These are phyloP conservation scores for Calephelis virginiensis DNA, from an alignment of 1,140 invertebrate genomes.

Conservation along the genomic window DNA sequence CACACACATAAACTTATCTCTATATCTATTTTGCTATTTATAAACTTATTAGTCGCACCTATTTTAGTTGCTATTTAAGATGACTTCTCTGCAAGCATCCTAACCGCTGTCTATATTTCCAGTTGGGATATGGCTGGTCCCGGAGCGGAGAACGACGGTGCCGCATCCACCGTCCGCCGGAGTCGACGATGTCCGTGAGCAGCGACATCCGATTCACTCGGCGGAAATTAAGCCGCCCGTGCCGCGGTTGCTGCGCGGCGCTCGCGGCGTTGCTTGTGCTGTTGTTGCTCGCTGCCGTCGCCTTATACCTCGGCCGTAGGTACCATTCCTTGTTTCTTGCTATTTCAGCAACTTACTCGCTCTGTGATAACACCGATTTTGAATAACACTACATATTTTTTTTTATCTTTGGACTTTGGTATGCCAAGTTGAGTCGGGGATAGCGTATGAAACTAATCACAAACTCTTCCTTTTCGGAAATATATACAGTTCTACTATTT, in stretches of 20 bases:
- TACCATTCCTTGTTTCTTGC: slow-evolving; percentile 51
- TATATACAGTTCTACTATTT: too few species aligned
- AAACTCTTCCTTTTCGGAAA: too few species aligned
- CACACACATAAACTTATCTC: too few species aligned
- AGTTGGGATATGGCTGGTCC: slow-evolving; percentile 70
- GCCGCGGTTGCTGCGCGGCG: slow-evolving; percentile 90
- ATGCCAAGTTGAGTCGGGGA: too few species aligned
- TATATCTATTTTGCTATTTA: too few species aligned
- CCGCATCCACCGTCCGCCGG: slow-evolving; percentile 53
- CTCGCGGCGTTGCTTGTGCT: slow-evolving; percentile 90
- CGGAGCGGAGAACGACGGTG: slow-evolving; percentile 51
- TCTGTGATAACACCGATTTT: too few species aligned
- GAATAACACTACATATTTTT: too few species aligned
- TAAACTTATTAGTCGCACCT: too few species aligned
- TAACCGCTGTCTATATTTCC: slow-evolving; percentile 13
- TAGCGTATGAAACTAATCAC: too few species aligned
- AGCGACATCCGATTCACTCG: slow-evolving; percentile 92
- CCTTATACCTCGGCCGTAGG: slow-evolving; percentile 94
- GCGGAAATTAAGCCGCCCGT: slow-evolving; percentile 87
- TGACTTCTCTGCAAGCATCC: not conserved
- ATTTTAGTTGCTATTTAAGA: not conserved
- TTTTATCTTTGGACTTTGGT: too few species aligned
- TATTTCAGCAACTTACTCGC: not conserved
- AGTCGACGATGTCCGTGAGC: slow-evolving; percentile 89
- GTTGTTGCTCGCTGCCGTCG: slow-evolving; percentile 87